Evolutionary conservation across 35 echinoderm and acorn worm species (phyloP).

Genomic region (Diadema setosum): DNA sequence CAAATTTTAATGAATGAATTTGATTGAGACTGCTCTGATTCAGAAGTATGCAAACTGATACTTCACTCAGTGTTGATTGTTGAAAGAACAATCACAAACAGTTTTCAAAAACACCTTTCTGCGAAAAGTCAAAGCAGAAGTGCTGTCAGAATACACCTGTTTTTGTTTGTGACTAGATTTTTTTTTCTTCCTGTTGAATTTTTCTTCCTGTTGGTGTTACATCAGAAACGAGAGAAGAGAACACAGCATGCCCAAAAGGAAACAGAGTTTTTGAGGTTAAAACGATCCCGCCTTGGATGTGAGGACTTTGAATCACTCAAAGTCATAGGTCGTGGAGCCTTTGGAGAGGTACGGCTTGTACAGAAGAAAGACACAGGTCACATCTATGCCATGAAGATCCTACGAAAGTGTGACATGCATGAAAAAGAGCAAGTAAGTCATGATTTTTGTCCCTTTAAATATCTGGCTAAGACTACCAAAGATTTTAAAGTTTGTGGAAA

Average conservation of each 20-base stretch:
- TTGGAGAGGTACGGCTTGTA: slow-evolving; percentile 94
- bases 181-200: not conserved
- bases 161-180: not conserved
- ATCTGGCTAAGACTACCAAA: too few species aligned
- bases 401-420: slow-evolving; percentile 97
- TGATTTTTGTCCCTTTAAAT: not conserved
- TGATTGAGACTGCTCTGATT: not conserved
- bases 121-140: not conserved
- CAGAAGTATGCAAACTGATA: not conserved
- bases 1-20: not conserved
- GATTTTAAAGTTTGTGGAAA: too few species aligned
- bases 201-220: not conserved
- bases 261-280: slow-evolving; percentile 92
- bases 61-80: not conserved
- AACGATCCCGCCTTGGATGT: slow-evolving; percentile 88
- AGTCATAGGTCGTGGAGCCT: slow-evolving; percentile 95
- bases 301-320: slow-evolving; percentile 97
- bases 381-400: slow-evolving; percentile 99
- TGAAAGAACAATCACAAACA: not conserved
- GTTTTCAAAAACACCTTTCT: not conserved
- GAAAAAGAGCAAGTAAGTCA: slow-evolving; percentile 87
- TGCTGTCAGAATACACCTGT: not conserved
- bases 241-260: slow-evolving; percentile 94
- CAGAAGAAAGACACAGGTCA: slow-evolving; percentile 99
- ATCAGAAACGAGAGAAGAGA: slow-evolving; percentile 88